phyloP scores from a whole-genome alignment of 2,797 vertebrate species.

The Hydrocynus forskahlii region DNA sequence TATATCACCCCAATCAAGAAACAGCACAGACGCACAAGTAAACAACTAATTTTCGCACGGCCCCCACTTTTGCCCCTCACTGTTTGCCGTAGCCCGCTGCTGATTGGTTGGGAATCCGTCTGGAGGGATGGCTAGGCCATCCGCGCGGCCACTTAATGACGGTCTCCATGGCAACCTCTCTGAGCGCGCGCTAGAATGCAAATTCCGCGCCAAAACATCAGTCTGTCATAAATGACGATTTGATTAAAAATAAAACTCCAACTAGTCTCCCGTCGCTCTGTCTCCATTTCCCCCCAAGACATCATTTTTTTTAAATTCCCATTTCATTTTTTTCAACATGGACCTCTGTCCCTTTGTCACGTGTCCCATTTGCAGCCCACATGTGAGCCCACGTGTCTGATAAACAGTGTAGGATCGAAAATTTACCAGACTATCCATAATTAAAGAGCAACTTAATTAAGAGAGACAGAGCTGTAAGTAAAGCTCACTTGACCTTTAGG shows the following conservation, averaged over 20 bases:
- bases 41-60: not conserved
- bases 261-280: not conserved
- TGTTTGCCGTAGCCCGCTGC: not conserved
- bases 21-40: not conserved
- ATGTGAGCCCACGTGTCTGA: not conserved
- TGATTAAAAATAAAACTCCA: not conserved
- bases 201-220: not conserved
- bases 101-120: not conserved
- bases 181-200: not conserved
- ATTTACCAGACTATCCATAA: too few species aligned
- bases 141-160: constrained; percentile 20
- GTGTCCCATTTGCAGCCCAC: not conserved
- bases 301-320: not conserved
- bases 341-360: not conserved
- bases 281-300: too few species aligned
- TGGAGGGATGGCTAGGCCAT: not conserved
- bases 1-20: constrained; percentile 13
- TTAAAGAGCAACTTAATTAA: too few species aligned
- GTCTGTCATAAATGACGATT: not conserved
- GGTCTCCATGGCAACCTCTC: constrained; percentile 27
- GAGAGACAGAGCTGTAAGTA: too few species aligned
- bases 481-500: too few species aligned
- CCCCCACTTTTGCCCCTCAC: not conserved
- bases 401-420: too few species aligned
- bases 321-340: not conserved